Percentiles rank a stretch among this genome's conserved stretches.
phyloP scores from a whole-genome alignment of 2,113 vertebrate species.

The Tautogolabrus adspersus region DNA sequence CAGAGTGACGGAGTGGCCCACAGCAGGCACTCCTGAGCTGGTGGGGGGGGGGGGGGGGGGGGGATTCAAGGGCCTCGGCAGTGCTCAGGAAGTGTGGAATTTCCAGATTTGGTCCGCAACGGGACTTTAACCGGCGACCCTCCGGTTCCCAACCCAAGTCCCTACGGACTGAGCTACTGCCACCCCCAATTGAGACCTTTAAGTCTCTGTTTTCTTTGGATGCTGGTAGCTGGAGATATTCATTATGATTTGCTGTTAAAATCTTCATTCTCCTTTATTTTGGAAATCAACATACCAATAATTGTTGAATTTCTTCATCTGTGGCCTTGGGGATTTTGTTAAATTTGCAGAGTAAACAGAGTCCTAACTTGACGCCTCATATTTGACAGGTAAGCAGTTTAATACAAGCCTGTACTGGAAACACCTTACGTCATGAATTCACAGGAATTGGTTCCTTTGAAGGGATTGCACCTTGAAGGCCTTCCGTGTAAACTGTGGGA shows the following conservation, averaged over 20 bases:
- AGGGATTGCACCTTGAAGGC: constrained; percentile 12
- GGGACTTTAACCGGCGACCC: too few relatives aligned
- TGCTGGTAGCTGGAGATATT: background rate
- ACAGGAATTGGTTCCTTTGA: background rate
- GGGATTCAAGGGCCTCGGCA: too few relatives aligned
- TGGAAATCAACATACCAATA: too few relatives aligned
- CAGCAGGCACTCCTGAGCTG: too few relatives aligned
- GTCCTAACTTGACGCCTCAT: background rate
- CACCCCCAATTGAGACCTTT: background rate
- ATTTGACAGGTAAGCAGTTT: background rate
- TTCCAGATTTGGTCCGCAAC: too few relatives aligned
- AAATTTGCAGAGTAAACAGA: background rate
- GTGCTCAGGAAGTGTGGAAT: too few relatives aligned
- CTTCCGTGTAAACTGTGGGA: background rate
- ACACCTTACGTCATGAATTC: background rate
- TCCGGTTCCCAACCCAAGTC: too few relatives aligned
- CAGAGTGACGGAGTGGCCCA: too few relatives aligned
- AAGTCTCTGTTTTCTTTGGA: background rate
- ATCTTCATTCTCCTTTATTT: background rate
- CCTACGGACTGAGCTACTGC: too few relatives aligned
- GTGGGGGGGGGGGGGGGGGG: too few relatives aligned
- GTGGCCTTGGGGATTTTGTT: background rate
- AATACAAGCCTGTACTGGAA: constrained; percentile 3
- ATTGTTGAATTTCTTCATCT: too few relatives aligned
- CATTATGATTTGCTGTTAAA: background rate